A percentile compares a stretch with the other conserved stretches of the same genome.
Conservation (phyloP, 2,113 vertebrate genomes). For the Amblyopsis rosae region DNA sequence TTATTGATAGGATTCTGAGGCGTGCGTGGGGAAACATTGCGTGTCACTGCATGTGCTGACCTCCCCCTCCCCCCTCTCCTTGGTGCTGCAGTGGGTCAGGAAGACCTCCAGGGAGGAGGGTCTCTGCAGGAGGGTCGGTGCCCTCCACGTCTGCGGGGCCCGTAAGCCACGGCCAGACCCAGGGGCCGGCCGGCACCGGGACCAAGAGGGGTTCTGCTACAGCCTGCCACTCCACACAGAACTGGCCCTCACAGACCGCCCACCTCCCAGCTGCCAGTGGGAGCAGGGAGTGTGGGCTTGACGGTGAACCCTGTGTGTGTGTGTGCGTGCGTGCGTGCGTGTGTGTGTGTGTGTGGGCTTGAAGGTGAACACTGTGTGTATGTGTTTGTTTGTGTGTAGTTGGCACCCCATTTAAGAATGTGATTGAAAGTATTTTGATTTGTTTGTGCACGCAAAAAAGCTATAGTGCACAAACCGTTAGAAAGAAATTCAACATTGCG, state of each 20-base stretch:
- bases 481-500: too few species aligned
- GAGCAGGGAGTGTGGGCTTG: slow-evolving; percentile 49
- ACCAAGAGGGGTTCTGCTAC: slow-evolving; percentile 16
- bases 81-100: slow-evolving; percentile 24
- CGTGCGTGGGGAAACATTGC: too few species aligned
- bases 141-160: neutral
- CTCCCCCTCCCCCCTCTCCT: neutral
- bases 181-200: slow-evolving; percentile 16
- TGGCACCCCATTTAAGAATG: too few species aligned
- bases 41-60: too few species aligned
- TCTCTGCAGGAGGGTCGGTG: slow-evolving; percentile 8
- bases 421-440: too few species aligned
- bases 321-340: neutral
- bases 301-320: slow-evolving; percentile 60
- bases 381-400: too few species aligned
- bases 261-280: slow-evolving; percentile 36
- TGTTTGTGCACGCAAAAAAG: too few species aligned
- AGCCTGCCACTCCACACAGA: slow-evolving; percentile 45
- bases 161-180: slow-evolving; percentile 3
- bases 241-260: slow-evolving; percentile 38
- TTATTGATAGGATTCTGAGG: neutral
- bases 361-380: too few species aligned
- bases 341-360: too few species aligned
- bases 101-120: slow-evolving; percentile 14
- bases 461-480: too few species aligned